Evolutionary conservation across 2,888 invertebrate species (phyloP).

Genomic region (Leptothorax acervorum): DNA sequence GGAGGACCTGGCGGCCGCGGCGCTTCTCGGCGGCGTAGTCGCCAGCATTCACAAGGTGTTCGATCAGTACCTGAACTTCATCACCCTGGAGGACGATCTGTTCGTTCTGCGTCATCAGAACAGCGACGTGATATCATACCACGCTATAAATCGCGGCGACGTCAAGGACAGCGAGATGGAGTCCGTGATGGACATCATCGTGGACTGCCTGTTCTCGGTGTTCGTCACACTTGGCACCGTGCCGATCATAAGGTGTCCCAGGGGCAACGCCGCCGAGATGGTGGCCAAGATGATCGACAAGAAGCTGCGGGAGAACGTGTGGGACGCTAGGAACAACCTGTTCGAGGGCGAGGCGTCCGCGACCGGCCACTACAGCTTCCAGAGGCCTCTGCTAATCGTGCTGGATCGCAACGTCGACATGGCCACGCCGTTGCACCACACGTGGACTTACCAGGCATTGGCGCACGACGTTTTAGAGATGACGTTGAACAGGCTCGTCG

Average conservation of each 20-base stretch:
- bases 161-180: slow-evolving; percentile 98
- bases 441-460: slow-evolving; percentile 99
- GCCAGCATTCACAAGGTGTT: slow-evolving; percentile 96
- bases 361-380: slow-evolving; percentile 92
- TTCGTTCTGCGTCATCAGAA: slow-evolving; percentile 97
- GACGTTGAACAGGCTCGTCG: slow-evolving; percentile 93
- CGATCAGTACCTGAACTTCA: slow-evolving; percentile 99
- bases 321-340: slow-evolving; percentile 98
- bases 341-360: slow-evolving; percentile 94
- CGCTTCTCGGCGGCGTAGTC: slow-evolving; percentile 96
- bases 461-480: slow-evolving; percentile 98
- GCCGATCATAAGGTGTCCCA: slow-evolving; percentile 91
- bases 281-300: slow-evolving; percentile 98
- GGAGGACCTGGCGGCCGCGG: slow-evolving; percentile 97
- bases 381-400: slow-evolving; percentile 96
- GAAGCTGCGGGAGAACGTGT: slow-evolving; percentile 97
- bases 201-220: slow-evolving; percentile 98
- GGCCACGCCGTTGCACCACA: slow-evolving; percentile 99
- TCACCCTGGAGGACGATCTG: slow-evolving; percentile 98
- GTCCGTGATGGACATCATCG: slow-evolving; percentile 96
- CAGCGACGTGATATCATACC: slow-evolving; percentile 96
- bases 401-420: slow-evolving; percentile 98
- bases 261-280: slow-evolving; percentile 99
- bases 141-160: slow-evolving; percentile 97
- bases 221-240: slow-evolving; percentile 97